phyloP scores from a whole-genome alignment of 2,888 invertebrate species.

The Biston stratarius region DNA sequence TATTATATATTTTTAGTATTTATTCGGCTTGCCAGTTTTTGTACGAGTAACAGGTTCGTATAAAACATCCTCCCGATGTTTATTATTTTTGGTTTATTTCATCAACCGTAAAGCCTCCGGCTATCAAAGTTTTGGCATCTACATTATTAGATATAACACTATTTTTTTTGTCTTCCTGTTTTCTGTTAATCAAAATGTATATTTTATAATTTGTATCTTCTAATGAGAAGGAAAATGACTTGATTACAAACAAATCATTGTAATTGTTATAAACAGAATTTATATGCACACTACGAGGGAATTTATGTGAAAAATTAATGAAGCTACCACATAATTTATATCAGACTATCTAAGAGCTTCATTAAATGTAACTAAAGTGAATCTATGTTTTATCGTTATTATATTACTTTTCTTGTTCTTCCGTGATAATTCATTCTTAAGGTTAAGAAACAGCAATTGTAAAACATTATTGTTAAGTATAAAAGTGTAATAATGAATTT shows the following conservation, averaged over 20 bases:
- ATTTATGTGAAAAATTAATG: constrained; percentile 16
- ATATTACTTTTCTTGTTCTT: neutral
- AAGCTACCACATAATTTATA: constrained; percentile 12
- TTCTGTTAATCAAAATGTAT: neutral
- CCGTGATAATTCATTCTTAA: constrained; percentile 6
- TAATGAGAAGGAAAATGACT: constrained; percentile 24
- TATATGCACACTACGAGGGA: constrained; percentile 9
- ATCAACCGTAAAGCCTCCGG: constrained; percentile 2
- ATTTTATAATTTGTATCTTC: constrained; percentile 1
- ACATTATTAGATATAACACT: constrained; percentile 4
- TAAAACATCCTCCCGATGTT: neutral
- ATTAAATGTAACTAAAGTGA: constrained; percentile 14
- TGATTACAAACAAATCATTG: constrained; percentile 10
- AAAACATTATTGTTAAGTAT: neutral
- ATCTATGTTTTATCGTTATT: constrained; percentile 5
- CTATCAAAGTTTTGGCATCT: neutral
- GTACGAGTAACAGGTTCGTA: neutral
- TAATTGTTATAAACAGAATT: neutral
- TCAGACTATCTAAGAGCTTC: constrained; percentile 2
- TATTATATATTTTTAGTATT: neutral
- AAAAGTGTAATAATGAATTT: neutral
- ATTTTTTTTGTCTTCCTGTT: constrained; percentile 4
- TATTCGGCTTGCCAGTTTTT: neutral
- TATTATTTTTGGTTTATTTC: constrained; percentile 9
- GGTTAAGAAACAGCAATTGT: neutral